Conservation (phyloP, 2,888 invertebrate species). For the Ormyrus nitidulus region DNA sequence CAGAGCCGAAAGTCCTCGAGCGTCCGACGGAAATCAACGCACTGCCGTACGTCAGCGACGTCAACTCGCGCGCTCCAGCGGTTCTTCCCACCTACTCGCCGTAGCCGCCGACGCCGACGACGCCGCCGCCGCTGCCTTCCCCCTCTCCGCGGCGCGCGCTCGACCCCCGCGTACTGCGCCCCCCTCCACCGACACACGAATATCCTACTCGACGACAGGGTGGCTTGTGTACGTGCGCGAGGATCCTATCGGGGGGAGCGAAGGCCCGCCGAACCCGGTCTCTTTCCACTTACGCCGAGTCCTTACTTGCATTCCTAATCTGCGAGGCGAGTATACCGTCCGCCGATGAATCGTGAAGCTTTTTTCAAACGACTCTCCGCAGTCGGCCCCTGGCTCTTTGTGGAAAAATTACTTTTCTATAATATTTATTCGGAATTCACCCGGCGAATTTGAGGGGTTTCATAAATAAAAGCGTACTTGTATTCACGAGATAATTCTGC, state of each 20-base stretch:
- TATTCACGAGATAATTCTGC: too few species aligned
- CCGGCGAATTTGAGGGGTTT: background rate
- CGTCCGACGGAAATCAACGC: slow-evolving; percentile 56
- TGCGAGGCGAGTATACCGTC: background rate
- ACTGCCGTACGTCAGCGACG: slow-evolving; percentile 50
- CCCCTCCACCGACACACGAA: background rate
- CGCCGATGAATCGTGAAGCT: background rate
- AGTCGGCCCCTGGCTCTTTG: too few species aligned
- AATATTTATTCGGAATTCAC: background rate
- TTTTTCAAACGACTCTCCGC: background rate
- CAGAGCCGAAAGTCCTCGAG: slow-evolving; percentile 7
- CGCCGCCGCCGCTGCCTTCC: slow-evolving; percentile 32
- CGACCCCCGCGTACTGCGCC: background rate
- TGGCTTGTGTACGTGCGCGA: background rate
- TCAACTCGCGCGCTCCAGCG: slow-evolving; percentile 40
- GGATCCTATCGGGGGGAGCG: background rate
- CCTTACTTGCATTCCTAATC: background rate
- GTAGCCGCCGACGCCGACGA: background rate
- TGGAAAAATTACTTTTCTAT: background rate
- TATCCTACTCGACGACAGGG: too few species aligned
- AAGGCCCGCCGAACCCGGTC: slow-evolving; percentile 1
- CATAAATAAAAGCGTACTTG: too few species aligned
- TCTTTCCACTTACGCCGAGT: slow-evolving; percentile 17
- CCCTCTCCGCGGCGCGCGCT: slow-evolving; percentile 18
- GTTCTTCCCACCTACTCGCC: slow-evolving; percentile 39